Evolutionary conservation across 2,888 invertebrate genomes (phyloP).

Genomic region (Pandemis cinnamomeana): DNA sequence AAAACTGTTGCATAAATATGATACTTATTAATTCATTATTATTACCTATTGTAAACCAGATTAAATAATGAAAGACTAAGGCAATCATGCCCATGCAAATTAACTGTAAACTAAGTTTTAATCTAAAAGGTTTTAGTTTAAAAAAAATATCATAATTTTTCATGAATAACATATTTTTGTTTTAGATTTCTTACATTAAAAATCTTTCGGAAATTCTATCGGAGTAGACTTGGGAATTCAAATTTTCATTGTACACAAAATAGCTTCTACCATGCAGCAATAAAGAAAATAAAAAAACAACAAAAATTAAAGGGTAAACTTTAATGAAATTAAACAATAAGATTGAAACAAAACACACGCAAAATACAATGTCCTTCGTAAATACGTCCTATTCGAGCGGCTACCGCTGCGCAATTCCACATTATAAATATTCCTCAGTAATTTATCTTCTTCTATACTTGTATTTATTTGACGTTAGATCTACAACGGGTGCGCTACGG

Average conservation of each 20-base stretch:
- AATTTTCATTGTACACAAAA: slow-evolving; percentile 13
- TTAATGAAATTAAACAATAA: slow-evolving; percentile 73
- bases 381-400: slow-evolving; percentile 62
- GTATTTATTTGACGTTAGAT: slow-evolving; percentile 77
- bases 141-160: too few species aligned
- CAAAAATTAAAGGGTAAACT: slow-evolving; percentile 73
- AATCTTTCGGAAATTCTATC: too few species aligned
- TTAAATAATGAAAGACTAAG: too few species aligned
- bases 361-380: slow-evolving; percentile 60
- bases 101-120: too few species aligned
- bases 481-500: slow-evolving; percentile 81
- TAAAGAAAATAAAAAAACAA: slow-evolving; percentile 70
- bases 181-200: too few species aligned
- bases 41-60: too few species aligned
- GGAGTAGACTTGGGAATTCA: not conserved
- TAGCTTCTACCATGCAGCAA: slow-evolving; percentile 73
- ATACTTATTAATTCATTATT: too few species aligned
- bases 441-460: slow-evolving; percentile 75
- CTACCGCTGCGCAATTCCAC: slow-evolving; percentile 50
- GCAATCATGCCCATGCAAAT: too few species aligned
- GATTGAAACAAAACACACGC: slow-evolving; percentile 68
- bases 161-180: too few species aligned
- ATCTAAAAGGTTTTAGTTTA: too few species aligned
- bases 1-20: too few species aligned
- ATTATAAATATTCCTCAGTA: slow-evolving; percentile 49